Evolutionary conservation across 2,113 vertebrate genomes (phyloP).

Genomic region (Calidris pygmaea): DNA sequence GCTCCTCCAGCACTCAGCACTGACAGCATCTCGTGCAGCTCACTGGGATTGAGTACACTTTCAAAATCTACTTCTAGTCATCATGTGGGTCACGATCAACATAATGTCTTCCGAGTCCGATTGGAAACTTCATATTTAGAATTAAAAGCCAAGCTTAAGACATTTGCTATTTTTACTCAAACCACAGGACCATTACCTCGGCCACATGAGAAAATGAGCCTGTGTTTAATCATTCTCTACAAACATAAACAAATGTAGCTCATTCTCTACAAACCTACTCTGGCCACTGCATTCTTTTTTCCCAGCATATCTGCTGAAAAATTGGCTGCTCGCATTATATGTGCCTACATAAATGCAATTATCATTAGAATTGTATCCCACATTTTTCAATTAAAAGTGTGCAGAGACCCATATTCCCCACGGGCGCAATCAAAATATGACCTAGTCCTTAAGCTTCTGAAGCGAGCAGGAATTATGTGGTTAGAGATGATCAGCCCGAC

Average conservation of each 20-base stretch:
- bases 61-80: not conserved
- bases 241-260: not conserved
- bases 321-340: not conserved
- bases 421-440: not conserved
- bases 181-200: not conserved
- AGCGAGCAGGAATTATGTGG: not conserved
- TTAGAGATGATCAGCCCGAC: not conserved
- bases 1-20: not conserved
- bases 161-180: not conserved
- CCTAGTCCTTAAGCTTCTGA: not conserved
- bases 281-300: not conserved
- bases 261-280: not conserved
- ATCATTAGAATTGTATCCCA: not conserved
- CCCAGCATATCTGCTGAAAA: not conserved
- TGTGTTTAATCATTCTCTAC: not conserved
- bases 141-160: not conserved
- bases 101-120: not conserved
- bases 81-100: not conserved
- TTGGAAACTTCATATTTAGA: not conserved
- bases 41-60: not conserved
- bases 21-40: not conserved
- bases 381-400: not conserved
- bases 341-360: not conserved
- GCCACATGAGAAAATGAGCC: not conserved
- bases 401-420: not conserved